Evolutionary conservation across 1,140 invertebrate genomes (phyloP), one percentile per base, ranked within the genome.

Genomic region (Pomacea maculata): DNA sequence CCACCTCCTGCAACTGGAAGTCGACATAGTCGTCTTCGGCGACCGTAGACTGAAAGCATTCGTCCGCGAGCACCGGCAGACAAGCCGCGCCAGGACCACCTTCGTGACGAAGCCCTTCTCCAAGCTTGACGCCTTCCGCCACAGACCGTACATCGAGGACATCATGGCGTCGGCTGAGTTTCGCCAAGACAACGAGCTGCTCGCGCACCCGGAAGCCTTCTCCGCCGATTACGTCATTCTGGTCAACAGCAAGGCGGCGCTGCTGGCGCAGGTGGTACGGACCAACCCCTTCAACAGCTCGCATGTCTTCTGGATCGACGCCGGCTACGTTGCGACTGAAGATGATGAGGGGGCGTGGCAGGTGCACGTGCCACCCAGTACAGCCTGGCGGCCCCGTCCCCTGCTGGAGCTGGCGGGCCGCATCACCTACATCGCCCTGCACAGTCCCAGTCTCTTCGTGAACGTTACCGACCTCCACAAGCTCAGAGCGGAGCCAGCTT

Each of bases 241-340:
- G 4, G 80, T 84, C 80, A 85, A 86, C 75, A 84, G 82, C 75
- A 86, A 85, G 64, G 34, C 82, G n/a, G 80, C 83, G 1, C 80
- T 86, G 45, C 61, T 86, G 71, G 68, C 78, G 11, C 45, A 82
- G 17, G 83, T 79, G 5, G 75, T 72, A 5, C 21, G 45, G 9
- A 17, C 17, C 17, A 84, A 85, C 68, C 81, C 70, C 10, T 86
- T 86, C 70, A 75, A 78, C 15, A 83, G 67, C 17, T 64, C 78
- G 1, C 82, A 85, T 82, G 84, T 84, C 79, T 85, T 76, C 72
- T 85, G 85, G 85, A 83, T 86, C n/a, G 84, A 86, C 73, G 77
- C 79, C 4, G 84, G 85, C 17, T 86, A 86, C 78, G 85, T 78
- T 2, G 81, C 82, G 25, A 61, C 57, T 0, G 78, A 79, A 11